Evolutionary conservation across 2,888 invertebrate genomes (phyloP), one percentile per base, ranked within the genome.

Genomic region (Microdon myrmicae): DNA sequence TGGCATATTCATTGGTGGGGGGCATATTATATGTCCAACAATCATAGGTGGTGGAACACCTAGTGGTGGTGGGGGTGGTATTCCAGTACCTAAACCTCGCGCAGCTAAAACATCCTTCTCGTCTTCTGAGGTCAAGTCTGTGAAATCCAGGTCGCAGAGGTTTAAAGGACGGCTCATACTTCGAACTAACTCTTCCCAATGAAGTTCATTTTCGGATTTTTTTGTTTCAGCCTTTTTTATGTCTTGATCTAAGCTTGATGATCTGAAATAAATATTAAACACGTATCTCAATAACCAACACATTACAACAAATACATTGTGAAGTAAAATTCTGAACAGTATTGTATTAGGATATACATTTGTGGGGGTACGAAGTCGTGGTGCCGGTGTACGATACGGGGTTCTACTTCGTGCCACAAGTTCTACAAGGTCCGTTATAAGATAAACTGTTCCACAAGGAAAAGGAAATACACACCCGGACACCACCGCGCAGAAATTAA

Each of bases 141-240:
- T 94, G 80, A 99, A 99, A 80, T 99, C 98, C 73, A 98, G 84
- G 80, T 98, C 97, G 77, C 96, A 95, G 35, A 95, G 84, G 68
- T 91, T 87, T 75, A 93, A 82, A 64, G 90, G 88, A 67, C 92
- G 82, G 59, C 87, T 84, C 70, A 91, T 82, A 67, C 87, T 88
- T 25, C 88, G 87, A 39, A 90, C 88, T 61, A 97, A 79, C 74
- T 94, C 92, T 74, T 97, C 96, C 97, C 98, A 98, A 73, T 96
- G 93, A 2, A 96, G 80, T 73, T 97, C 96, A 73, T 92, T 94
- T 80, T 96, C 96, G 0, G 94, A 90, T 75, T 94, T 91, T 79
- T 93, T 93, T 20, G 86, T 83, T 75, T 92, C 90, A 19, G 85
- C 74, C 79, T 88, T 69, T 85, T 85, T 71, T 83, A 81, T 71